Conservation (phyloP, 30 jellyfish, hydroid and myxozoan genomes). For the Turritopsis dohrnii region DNA sequence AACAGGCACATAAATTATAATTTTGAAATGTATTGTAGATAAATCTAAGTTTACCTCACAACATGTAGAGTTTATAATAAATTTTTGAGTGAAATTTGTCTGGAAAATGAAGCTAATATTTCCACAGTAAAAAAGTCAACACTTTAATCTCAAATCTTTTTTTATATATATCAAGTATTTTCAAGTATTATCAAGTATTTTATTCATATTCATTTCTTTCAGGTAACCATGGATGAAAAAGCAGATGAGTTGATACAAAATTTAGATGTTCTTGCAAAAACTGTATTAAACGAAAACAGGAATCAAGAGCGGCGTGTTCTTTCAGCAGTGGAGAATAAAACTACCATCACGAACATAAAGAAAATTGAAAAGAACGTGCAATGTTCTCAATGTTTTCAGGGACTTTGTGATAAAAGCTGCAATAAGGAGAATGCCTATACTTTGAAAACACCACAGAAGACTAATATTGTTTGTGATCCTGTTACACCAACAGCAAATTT, state of each 20-base stretch:
- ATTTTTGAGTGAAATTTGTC: too few species aligned
- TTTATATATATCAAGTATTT: too few species aligned
- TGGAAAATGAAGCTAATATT: too few species aligned
- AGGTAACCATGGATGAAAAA: constrained; percentile 7
- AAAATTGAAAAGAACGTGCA: background rate
- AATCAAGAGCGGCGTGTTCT: background rate
- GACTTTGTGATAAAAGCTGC: constrained; percentile 10
- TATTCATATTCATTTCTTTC: background rate
- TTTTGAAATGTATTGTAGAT: too few species aligned
- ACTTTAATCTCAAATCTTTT: too few species aligned
- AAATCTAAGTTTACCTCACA: too few species aligned
- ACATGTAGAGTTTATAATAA: too few species aligned
- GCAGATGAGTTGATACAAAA: background rate
- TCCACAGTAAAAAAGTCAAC: too few species aligned
- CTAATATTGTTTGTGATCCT: constrained; percentile 40
- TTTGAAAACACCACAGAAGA: constrained; percentile 21
- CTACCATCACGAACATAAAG: background rate
- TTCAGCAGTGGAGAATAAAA: background rate
- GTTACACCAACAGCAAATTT: constrained; percentile 82
- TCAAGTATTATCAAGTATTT: background rate
- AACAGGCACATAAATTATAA: too few species aligned
- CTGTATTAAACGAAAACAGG: background rate
- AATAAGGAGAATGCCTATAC: background rate
- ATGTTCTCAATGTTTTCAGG: background rate
- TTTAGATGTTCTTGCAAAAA: constrained; percentile 16